phyloP scores from a whole-genome alignment of 2,113 vertebrate genomes.

The Stegostoma tigrinum region DNA sequence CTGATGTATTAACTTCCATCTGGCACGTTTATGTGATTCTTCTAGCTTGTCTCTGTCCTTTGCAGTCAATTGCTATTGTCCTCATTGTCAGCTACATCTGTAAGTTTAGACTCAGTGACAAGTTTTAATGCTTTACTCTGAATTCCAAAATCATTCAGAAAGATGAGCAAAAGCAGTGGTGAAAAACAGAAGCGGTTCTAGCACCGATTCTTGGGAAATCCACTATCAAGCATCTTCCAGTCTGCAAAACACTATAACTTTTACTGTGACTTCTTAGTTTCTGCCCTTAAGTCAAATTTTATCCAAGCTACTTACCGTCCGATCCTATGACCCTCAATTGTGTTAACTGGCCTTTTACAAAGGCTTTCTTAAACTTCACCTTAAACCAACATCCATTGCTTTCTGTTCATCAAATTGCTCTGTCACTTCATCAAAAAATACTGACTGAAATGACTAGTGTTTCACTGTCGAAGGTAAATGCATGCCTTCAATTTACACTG shows the following conservation, averaged over 20 bases:
- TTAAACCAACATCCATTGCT: not conserved
- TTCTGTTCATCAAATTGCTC: not conserved
- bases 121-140: not conserved
- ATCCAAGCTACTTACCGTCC: not conserved
- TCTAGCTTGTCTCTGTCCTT: not conserved
- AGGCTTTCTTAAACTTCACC: not conserved
- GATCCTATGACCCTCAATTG: not conserved
- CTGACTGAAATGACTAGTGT: conserved; percentile 4
- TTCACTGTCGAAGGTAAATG: not conserved
- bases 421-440: not conserved
- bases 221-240: not conserved
- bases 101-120: not conserved
- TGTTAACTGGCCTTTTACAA: not conserved
- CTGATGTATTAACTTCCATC: not conserved
- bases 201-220: not conserved
- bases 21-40: not conserved
- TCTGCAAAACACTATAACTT: not conserved
- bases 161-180: not conserved
- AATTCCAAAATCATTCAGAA: not conserved
- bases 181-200: not conserved
- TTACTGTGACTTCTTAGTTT: not conserved
- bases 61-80: not conserved
- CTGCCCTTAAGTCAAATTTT: not conserved
- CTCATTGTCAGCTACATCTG: not conserved
- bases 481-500: not conserved